Evolutionary conservation across 2,113 vertebrate genomes (phyloP), one percentile per base, ranked within the genome.

Genomic region (Toxotes chatareus): DNA sequence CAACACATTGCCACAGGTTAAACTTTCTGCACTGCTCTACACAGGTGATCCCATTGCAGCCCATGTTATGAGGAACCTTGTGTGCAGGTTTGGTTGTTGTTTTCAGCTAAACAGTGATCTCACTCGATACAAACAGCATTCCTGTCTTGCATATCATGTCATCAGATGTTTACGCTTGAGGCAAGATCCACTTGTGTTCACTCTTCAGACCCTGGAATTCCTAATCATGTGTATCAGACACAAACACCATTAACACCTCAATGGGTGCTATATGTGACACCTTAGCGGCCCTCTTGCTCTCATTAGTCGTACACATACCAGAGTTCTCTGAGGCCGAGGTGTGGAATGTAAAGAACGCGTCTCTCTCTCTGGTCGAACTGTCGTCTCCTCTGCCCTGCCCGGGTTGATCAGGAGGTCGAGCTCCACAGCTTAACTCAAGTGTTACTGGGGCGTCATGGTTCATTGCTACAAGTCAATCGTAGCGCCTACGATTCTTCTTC

Each of bases 271-370:
- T 31, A 81, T 88, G 88, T 84, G 74, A 89, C 90, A 85, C 90
- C 60, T 16, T 61, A 19, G 64, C 40, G 0, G 53, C 69, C 76
- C 56, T 44, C 68, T 79, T 73, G 61, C 61, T 76, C 83, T 82
- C 82, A 85, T 89, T 92, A 86, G 89, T 80, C 77, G 73, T 64
- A 66, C 55, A 47, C 72, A 74, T 82, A 84, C 73, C 82, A 89
- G 68, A 80, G 76, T 55, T 75, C 76, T 84, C 85, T 44, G 64
- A 17, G 73, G 77, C 79, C 5, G 34, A 81, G 79, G 82, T 89
- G 88, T 79, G 90, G 89, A 91, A 93, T 90, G 85, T 73, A 27
- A 86, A 55, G 82, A 88, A 90, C 71, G 83, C 6, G 38, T 57
- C 61, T 68, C 40, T 65, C 71, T 76, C 56, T 66, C 19, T 57